These are phyloP conservation scores for Uromys caudimaculatus DNA, from an alignment of 2,797 vertebrate species.

Conservation along the genomic window DNA sequence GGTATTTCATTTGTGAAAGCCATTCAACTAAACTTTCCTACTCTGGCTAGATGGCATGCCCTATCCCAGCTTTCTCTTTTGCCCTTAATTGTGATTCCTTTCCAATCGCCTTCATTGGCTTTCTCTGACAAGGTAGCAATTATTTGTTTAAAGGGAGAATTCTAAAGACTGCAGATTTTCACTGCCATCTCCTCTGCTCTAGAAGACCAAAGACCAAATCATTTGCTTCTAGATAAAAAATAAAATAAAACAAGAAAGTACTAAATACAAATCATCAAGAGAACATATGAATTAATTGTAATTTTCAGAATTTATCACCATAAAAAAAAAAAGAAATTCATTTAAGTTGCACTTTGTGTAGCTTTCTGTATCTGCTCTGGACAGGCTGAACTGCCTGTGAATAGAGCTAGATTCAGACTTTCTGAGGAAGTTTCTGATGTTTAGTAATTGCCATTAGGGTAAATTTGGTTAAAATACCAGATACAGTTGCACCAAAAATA, in stretches of 20 bases:
- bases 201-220: background rate
- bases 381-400: background rate
- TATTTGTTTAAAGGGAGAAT: background rate
- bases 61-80: background rate
- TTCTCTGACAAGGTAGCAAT: constrained; percentile 2
- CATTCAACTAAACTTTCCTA: background rate
- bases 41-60: background rate
- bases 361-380: background rate
- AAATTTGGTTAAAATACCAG: background rate
- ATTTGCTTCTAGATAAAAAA: background rate
- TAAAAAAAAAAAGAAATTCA: background rate
- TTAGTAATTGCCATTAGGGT: background rate
- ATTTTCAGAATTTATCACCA: background rate
- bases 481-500: background rate
- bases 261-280: background rate
- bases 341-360: background rate
- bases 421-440: background rate
- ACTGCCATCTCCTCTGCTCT: background rate
- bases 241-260: too few relatives aligned
- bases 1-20: background rate
- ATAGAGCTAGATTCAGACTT: background rate
- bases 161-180: background rate
- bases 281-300: background rate
- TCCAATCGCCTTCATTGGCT: background rate
- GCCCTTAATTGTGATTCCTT: background rate